These are phyloP conservation scores for Lepus townsendii DNA, from an alignment of 2,797 vertebrate genomes.

Conservation along the genomic window DNA sequence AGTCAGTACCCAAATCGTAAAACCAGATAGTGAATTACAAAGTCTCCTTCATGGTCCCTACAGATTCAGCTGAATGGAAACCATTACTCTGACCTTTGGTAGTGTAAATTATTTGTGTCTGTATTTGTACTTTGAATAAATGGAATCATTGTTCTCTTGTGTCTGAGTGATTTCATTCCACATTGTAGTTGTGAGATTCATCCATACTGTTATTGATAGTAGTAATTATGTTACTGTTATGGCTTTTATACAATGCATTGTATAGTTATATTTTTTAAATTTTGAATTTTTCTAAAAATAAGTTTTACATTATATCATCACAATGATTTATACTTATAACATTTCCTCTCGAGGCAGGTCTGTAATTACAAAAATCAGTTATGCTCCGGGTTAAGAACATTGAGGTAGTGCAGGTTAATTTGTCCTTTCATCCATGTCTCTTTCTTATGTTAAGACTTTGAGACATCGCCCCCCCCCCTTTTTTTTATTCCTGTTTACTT, in stretches of 20 bases:
- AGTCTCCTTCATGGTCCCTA: background rate
- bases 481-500: background rate
- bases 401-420: background rate
- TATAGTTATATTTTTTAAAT: background rate
- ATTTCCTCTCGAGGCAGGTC: background rate
- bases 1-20: background rate
- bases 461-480: background rate
- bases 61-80: background rate
- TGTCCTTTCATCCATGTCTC: background rate
- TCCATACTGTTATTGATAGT: background rate
- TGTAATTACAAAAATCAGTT: background rate
- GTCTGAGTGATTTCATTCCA: background rate
- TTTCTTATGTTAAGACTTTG: background rate
- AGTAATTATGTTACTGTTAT: background rate
- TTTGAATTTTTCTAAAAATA: background rate
- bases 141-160: background rate
- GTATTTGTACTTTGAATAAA: background rate
- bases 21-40: background rate
- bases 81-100: background rate
- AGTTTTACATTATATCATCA: too few species aligned
- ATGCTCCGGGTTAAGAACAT: background rate
- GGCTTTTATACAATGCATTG: background rate
- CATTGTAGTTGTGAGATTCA: background rate
- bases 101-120: background rate
- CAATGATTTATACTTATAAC: background rate